Conservation (phyloP, 92 coral and sea anemone species). For the Palythoa grandis region DNA sequence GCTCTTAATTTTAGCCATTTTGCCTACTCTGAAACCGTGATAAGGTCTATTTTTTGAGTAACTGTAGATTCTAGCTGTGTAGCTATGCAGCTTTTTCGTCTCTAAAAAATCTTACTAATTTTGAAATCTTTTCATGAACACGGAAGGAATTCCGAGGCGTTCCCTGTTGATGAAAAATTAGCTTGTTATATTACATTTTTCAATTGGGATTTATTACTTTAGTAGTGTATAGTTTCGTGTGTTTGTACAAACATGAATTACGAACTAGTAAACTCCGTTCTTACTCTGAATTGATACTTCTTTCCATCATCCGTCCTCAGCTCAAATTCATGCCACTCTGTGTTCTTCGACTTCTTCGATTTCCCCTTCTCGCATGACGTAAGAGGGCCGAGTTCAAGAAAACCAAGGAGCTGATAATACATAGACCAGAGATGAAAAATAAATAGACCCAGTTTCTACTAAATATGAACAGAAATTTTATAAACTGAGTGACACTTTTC, state of each 20-base stretch:
- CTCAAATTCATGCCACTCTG: conserved; percentile 56
- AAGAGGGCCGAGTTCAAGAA: conserved; percentile 51
- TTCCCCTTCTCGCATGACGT: conserved; percentile 52
- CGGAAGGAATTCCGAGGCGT: too few species aligned
- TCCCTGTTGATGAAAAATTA: too few species aligned
- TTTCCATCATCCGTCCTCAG: conserved; percentile 52
- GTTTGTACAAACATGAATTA: too few species aligned
- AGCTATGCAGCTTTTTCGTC: too few species aligned
- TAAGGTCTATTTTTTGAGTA: neutral
- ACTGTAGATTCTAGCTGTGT: neutral
- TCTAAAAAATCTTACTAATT: too few species aligned
- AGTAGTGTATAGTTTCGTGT: too few species aligned
- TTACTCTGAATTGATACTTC: conserved; percentile 67
- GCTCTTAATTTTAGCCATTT: too few species aligned
- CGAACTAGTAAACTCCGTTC: neutral
- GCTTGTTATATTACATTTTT: too few species aligned
- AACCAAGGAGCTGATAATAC: conserved; percentile 45
- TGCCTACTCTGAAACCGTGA: too few species aligned
- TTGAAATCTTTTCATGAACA: neutral
- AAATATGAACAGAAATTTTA: too few species aligned
- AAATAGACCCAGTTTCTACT: neutral
- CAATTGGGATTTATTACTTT: too few species aligned
- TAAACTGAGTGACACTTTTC: too few species aligned
- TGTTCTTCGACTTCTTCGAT: conserved; percentile 50
- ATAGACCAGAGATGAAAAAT: neutral